Base-by-base conservation (phyloP, 2,888 invertebrate genomes). In the Eristalis pertinax region DNA sequence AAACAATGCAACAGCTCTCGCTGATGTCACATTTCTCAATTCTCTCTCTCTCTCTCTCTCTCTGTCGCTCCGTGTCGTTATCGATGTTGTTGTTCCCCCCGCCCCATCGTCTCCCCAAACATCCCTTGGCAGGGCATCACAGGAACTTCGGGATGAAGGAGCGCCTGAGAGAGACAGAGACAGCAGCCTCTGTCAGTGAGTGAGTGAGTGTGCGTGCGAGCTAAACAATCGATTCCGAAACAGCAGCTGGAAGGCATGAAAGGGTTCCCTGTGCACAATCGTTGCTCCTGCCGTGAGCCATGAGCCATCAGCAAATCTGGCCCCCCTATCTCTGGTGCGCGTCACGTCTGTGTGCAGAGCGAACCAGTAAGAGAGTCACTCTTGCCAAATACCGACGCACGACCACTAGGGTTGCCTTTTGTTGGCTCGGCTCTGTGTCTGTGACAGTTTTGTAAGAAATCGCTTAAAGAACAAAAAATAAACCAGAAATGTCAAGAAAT, bases 1-100 rank as follows among this genome's bases (percentile, higher is more conserved):
- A 79, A 72, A 72, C 79, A 65, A 78, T 70, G 78, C 78, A 78
- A 78, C 69, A 70, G 70, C 56, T 64, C 70, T 13, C 15, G 4
- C 32, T 8, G 43, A 50, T n/a, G n/a, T n/a, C 1, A 50, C 19
- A 4, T n/a, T 2, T 50, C 50, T 19, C 19, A 2, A 7, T 4
- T 50, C 19, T 50, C n/a, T 50, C 19, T 7, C 19, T 19, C 50
- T 19, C 7, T n/a, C n/a, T n/a, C n/a, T n/a, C n/a, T n/a, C n/a
- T n/a, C n/a, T n/a, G n/a, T n/a, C n/a, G n/a, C n/a, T 43, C 15
- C n/a, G 4, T 26, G 26, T 26, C 29, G 29, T 29, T 29, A 4
- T 29, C 29, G 29, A n/a, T n/a, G n/a, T n/a, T n/a, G n/a, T n/a
- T n/a, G n/a, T n/a, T 29, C 29, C 29, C 29, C 29, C 5, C 4